Evolutionary conservation across 2,797 vertebrate species (phyloP).

Genomic region (Moxostoma hubbsi): DNA sequence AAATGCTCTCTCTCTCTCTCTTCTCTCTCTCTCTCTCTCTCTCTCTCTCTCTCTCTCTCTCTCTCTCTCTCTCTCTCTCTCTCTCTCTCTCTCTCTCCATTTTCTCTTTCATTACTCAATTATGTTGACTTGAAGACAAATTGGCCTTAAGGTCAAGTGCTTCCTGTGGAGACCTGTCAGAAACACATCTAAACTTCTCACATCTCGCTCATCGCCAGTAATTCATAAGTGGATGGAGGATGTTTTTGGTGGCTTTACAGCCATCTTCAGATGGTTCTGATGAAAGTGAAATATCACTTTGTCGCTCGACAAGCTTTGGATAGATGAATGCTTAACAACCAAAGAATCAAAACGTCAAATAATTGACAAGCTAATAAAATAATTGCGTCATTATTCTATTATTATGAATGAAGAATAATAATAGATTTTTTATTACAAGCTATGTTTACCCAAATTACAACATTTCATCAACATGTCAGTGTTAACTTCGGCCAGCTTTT

Average conservation of each 20-base stretch:
- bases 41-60: constrained; percentile 8
- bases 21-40: constrained; percentile 12
- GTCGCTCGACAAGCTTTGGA: not conserved
- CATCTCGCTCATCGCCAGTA: not conserved
- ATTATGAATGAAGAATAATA: too few species aligned
- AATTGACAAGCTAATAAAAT: not conserved
- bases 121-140: constrained; percentile 13
- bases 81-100: not conserved
- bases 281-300: constrained; percentile 18
- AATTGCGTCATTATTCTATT: too few species aligned
- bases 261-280: constrained; percentile 14
- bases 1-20: constrained; percentile 32
- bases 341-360: not conserved
- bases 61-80: constrained; percentile 18
- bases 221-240: constrained; percentile 11
- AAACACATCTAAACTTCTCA: not conserved
- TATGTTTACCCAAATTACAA: too few species aligned
- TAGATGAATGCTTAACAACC: constrained; percentile 7
- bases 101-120: constrained; percentile 56
- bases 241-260: not conserved
- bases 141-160: constrained; percentile 35
- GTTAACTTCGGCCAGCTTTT: too few species aligned
- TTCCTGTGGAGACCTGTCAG: constrained; percentile 2
- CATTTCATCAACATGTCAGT: too few species aligned
- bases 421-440: too few species aligned